These are phyloP conservation scores for Aricia agestis DNA, from an alignment of 1,140 invertebrate genomes.

Conservation along the genomic window DNA sequence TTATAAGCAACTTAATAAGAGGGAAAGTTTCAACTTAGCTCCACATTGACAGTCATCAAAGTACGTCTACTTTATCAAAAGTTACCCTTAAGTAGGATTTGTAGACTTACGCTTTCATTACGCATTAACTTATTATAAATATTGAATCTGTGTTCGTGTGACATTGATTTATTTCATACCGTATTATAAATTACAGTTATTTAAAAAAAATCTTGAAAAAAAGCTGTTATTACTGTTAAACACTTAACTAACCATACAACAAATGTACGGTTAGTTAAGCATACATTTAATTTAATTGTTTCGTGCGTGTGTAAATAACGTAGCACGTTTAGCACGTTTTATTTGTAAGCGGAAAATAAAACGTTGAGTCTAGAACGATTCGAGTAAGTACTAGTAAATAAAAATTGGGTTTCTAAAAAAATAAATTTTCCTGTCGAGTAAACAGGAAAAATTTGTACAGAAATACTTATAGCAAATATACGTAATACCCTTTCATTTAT, in stretches of 20 bases:
- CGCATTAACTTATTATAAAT: constrained; percentile 22
- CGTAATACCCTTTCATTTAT: constrained; percentile 73
- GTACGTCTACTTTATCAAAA: constrained; percentile 67
- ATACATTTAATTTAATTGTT: not conserved
- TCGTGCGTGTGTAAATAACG: not conserved
- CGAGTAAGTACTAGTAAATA: too few species aligned
- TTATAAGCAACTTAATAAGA: constrained; percentile 72
- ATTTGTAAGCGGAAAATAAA: not conserved
- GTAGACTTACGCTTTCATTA: constrained; percentile 47
- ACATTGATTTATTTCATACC: not conserved
- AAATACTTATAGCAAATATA: constrained; percentile 48
- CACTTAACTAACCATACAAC: too few species aligned
- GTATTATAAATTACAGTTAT: not conserved
- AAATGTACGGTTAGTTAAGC: not conserved
- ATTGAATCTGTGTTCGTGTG: not conserved
- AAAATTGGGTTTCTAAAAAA: too few species aligned
- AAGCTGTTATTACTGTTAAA: not conserved
- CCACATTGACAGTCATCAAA: constrained; percentile 65
- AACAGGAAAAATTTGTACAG: not conserved
- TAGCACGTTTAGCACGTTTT: too few species aligned
- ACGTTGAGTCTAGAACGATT: not conserved
- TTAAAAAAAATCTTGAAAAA: not conserved
- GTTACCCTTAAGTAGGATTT: constrained; percentile 71
- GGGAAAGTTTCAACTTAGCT: constrained; percentile 64
- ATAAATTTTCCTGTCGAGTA: too few species aligned